Base-by-base conservation (phyloP, 2,888 invertebrate genomes). In the Hirtodrosophila trivittata region DNA sequence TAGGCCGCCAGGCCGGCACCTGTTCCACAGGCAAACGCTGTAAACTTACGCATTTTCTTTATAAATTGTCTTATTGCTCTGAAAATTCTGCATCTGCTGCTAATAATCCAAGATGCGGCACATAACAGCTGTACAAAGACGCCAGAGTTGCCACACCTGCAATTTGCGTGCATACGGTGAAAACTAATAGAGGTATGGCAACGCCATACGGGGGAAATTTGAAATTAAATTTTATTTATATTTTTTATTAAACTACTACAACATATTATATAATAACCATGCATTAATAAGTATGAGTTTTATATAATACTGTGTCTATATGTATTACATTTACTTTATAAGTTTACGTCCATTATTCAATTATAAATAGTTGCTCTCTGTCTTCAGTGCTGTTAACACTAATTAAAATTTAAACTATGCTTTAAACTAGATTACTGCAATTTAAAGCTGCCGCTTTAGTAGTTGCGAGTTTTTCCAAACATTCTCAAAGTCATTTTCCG, bases 1-100 rank as follows among this genome's bases (percentile, higher is more conserved):
- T 93, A 94, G 0, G 94, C 92, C 0, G 93, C 91, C 8, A 94
- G 92, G 28, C 95, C 95, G 55, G 94, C 93, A 33, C 94, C 92
- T 3, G 94, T 93, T 16, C 95, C 94, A 66, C 94, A 90, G 57
- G 93, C 93, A 51, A 94, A 66, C 1, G 86, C 83, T 10, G 88
- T 75, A 1, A 88, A 60, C 41, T 86, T 87, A 10, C 83, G 78
- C 62, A 89, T 67, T 37, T 9, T 54, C 18, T 16, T 12, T 26
- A 5, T 25, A 14, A 6, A 16, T 10, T 10, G 14, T 4, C 14
- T 12, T 16, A 30, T 26, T 35, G 16, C 3, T 1, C 12, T 33
- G 9, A 14, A 6, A 26, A 26, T 28, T 3, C 13, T 35, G 3
- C 35, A 13, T 41, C 13, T 7, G 8, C n/a, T 16, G n/a, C 8